phyloP scores from a whole-genome alignment of 2,113 vertebrate genomes.

The Ia io region DNA sequence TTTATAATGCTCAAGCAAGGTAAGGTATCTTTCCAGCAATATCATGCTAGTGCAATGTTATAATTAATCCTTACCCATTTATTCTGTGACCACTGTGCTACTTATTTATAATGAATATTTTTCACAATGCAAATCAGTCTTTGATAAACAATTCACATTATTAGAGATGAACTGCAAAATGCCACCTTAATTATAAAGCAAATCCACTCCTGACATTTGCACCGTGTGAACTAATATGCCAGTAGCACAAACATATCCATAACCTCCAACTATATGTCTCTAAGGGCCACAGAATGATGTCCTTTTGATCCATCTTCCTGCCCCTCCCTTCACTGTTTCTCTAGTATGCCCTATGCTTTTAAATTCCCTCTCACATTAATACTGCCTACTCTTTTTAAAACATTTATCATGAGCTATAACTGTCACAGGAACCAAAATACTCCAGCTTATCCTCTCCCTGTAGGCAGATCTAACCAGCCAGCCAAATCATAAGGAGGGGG shows the following conservation, averaged over 20 bases:
- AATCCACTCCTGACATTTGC: slow-evolving; percentile 20
- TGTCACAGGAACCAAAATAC: slow-evolving; percentile 39
- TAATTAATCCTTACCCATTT: slow-evolving; percentile 74
- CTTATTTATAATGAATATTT: slow-evolving; percentile 74
- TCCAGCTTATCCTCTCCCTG: neutral
- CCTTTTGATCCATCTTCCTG: neutral
- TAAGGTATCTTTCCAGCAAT: slow-evolving; percentile 35
- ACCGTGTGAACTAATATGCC: neutral
- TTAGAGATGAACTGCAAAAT: slow-evolving; percentile 71
- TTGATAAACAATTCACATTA: slow-evolving; percentile 70
- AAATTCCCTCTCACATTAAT: slow-evolving; percentile 39
- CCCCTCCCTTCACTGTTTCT: neutral
- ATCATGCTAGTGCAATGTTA: slow-evolving; percentile 73
- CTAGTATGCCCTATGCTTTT: neutral
- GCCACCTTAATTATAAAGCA: slow-evolving; percentile 47
- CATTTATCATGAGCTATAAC: slow-evolving; percentile 11
- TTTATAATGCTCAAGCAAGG: slow-evolving; percentile 54
- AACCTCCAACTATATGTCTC: neutral
- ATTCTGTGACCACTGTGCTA: slow-evolving; percentile 65
- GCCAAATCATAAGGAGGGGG: neutral
- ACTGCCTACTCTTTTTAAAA: neutral
- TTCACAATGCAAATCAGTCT: slow-evolving; percentile 70
- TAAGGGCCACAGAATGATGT: neutral
- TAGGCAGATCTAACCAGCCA: neutral
- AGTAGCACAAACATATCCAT: neutral